These are phyloP conservation scores for Myrmecobius fasciatus DNA, from an alignment of 2,113 vertebrate species.

Conservation along the genomic window DNA sequence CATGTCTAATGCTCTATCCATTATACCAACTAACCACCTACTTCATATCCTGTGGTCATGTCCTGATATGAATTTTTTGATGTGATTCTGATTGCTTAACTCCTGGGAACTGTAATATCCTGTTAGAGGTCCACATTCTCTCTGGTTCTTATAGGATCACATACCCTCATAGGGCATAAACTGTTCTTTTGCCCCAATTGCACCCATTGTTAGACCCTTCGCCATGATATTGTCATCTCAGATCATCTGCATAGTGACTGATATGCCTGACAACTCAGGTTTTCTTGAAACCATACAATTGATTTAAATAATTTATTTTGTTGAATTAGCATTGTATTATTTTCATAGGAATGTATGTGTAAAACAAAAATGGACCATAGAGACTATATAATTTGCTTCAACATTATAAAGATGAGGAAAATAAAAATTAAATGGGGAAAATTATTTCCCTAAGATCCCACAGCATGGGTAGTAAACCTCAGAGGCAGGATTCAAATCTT, in stretches of 20 bases:
- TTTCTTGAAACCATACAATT: no score
- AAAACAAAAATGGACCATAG: neutral
- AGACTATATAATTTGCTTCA: neutral
- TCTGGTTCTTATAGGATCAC: neutral
- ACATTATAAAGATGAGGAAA: neutral
- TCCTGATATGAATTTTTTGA: neutral
- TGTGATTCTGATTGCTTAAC: neutral
- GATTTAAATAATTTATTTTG: no score
- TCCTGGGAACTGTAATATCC: neutral
- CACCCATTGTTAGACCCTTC: neutral
- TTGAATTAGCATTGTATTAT: neutral
- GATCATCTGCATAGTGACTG: neutral
- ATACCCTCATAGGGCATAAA: neutral
- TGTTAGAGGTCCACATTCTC: neutral
- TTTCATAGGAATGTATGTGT: neutral
- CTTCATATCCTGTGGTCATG: neutral
- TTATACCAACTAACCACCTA: neutral
- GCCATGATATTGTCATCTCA: neutral
- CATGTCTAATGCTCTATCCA: neutral
- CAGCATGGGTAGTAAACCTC: neutral
- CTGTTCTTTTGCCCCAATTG: neutral
- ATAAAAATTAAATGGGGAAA: neutral
- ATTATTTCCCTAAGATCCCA: neutral
- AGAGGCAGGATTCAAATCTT: neutral
- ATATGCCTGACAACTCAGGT: no score